phyloP scores from a whole-genome alignment of 1,140 invertebrate species.

The Antheraea pernyi region DNA sequence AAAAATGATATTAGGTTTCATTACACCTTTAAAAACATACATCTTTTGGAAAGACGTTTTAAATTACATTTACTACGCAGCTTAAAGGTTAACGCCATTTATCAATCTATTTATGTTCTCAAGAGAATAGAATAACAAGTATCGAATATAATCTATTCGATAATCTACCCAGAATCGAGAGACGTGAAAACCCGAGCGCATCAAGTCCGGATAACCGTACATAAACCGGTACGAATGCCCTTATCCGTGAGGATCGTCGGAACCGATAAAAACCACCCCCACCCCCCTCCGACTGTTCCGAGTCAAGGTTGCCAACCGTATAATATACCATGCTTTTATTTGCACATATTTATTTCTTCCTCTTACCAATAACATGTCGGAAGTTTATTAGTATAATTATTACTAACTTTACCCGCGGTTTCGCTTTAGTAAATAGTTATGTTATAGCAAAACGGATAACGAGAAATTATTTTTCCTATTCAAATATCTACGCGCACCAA shows the following conservation, averaged over 20 bases:
- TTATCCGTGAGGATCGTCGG: constrained; percentile 10
- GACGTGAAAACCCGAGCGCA: not conserved
- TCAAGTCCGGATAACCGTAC: constrained; percentile 8
- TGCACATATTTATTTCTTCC: not conserved
- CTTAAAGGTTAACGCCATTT: no score
- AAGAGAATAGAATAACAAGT: not conserved
- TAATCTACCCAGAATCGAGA: not conserved
- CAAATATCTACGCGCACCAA: no score
- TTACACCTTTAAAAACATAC: no score
- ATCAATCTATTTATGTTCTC: not conserved
- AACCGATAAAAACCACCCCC: constrained; percentile 2
- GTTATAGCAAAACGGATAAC: no score
- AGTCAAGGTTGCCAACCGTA: not conserved
- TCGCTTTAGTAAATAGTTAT: no score
- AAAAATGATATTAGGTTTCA: no score
- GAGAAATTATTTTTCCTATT: no score
- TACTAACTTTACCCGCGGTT: no score
- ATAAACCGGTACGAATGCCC: constrained; percentile 7
- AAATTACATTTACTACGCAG: no score
- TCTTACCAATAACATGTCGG: not conserved
- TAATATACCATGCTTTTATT: not conserved
- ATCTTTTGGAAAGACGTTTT: no score
- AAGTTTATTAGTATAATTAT: no score
- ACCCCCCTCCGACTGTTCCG: not conserved
- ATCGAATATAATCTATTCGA: not conserved